phyloP scores from a whole-genome alignment of 2,113 vertebrate species.

The Leiothrix lutea region DNA sequence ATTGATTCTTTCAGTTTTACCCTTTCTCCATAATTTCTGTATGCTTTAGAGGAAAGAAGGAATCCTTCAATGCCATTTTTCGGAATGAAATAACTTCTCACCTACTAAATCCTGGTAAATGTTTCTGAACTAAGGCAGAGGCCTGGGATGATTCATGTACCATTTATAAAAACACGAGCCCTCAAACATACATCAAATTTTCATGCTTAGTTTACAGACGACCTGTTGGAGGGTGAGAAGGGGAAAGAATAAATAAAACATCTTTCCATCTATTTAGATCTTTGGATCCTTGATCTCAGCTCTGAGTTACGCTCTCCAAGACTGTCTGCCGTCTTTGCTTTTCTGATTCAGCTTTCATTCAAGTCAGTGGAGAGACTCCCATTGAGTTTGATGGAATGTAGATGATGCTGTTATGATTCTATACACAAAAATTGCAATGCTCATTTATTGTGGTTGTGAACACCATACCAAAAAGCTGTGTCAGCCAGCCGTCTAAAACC shows the following conservation, averaged over 20 bases:
- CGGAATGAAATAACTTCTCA: background rate
- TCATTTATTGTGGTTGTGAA: slow-evolving; percentile 7
- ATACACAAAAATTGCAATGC: background rate
- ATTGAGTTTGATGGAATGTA: background rate
- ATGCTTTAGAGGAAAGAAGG: background rate
- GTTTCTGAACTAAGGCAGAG: background rate
- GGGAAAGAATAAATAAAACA: background rate
- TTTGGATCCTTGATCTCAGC: background rate
- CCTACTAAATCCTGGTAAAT: background rate
- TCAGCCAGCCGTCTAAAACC: slow-evolving; percentile 4
- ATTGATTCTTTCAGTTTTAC: background rate
- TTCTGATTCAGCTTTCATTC: background rate
- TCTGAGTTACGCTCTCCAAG: background rate
- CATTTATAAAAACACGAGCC: background rate
- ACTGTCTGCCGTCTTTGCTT: background rate
- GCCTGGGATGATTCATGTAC: background rate
- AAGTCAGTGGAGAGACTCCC: background rate
- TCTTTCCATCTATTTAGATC: background rate
- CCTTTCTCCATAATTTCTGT: background rate
- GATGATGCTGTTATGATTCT: background rate
- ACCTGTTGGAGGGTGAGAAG: background rate
- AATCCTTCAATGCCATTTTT: background rate
- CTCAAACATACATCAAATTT: background rate
- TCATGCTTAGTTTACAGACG: background rate
- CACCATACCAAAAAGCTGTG: background rate